Conservation (phyloP, 2,888 invertebrate species). For the Neria commutata region DNA sequence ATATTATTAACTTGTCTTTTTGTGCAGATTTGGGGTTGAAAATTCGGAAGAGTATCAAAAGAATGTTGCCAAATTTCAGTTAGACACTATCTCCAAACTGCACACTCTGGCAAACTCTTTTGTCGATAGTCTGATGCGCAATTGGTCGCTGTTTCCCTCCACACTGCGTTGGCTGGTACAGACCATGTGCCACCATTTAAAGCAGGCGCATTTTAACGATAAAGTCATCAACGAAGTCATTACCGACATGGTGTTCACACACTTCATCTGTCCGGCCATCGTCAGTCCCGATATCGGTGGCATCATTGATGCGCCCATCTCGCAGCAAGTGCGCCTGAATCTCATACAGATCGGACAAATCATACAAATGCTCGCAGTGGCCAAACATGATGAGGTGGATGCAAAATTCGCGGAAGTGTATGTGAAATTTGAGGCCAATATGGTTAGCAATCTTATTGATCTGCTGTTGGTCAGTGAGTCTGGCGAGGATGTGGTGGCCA, state of each 20-base stretch:
- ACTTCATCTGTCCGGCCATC: conserved; percentile 95
- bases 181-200: conserved; percentile 76
- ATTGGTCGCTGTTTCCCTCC: conserved; percentile 89
- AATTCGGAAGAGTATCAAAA: conserved; percentile 75
- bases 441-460: conserved; percentile 80
- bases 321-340: conserved; percentile 88
- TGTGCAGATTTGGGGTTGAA: conserved; percentile 77
- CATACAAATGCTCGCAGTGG: conserved; percentile 86
- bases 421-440: conserved; percentile 78
- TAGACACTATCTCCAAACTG: conserved; percentile 78
- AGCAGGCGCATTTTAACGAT: conserved; percentile 63
- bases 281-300: conserved; percentile 96
- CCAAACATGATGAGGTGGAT: conserved; percentile 82
- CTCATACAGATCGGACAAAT: conserved; percentile 91
- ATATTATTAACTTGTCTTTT: background rate
- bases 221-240: conserved; percentile 70
- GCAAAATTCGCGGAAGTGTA: conserved; percentile 77
- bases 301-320: conserved; percentile 90
- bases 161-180: conserved; percentile 89
- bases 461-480: conserved; percentile 65
- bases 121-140: conserved; percentile 79
- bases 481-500: conserved; percentile 60
- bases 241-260: conserved; percentile 90
- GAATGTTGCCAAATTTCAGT: conserved; percentile 79
- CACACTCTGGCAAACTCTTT: conserved; percentile 81